A percentile compares a stretch with the other conserved stretches of the same genome.
These are phyloP conservation scores for Chelon labrosus DNA, from an alignment of 2,797 vertebrate genomes.

Conservation along the genomic window DNA sequence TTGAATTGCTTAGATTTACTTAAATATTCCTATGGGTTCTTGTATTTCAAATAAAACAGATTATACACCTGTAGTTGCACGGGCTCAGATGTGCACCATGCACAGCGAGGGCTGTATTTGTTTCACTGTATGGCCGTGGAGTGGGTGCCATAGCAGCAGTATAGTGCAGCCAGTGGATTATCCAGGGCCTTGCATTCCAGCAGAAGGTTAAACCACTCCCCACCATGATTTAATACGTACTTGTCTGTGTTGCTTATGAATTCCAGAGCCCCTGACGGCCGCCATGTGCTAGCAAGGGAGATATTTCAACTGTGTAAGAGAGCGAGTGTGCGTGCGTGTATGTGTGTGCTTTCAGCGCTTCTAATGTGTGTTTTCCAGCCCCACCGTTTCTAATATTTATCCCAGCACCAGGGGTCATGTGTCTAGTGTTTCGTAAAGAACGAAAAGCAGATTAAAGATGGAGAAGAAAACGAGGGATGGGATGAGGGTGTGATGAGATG, in stretches of 20 bases:
- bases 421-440: slow-evolving; percentile 45
- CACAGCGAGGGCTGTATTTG: slow-evolving; percentile 9
- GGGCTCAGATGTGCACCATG: neutral
- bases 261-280: slow-evolving; percentile 75
- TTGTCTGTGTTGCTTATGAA: slow-evolving; percentile 81
- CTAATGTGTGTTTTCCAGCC: slow-evolving; percentile 36
- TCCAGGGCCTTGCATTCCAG: slow-evolving; percentile 74
- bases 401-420: slow-evolving; percentile 13
- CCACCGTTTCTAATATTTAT: slow-evolving; percentile 52
- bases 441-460: slow-evolving; percentile 28
- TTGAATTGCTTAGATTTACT: too few relatives aligned
- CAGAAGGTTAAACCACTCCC: slow-evolving; percentile 80
- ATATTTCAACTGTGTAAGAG: slow-evolving; percentile 69
- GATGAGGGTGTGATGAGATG: slow-evolving; percentile 20
- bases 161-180: slow-evolving; percentile 69
- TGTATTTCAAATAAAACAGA: too few relatives aligned
- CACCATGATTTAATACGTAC: slow-evolving; percentile 78
- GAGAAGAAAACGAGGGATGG: slow-evolving; percentile 15
- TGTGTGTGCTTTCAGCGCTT: slow-evolving; percentile 19
- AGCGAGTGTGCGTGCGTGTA: slow-evolving; percentile 6
- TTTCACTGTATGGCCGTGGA: slow-evolving; percentile 16
- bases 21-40: too few relatives aligned
- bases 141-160: slow-evolving; percentile 45
- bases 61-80: too few relatives aligned
- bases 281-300: slow-evolving; percentile 66